A percentile compares a stretch with the other conserved stretches of the same genome.
These are phyloP conservation scores for Cherax quadricarinatus DNA, from an alignment of 1,140 invertebrate genomes.

Conservation along the genomic window DNA sequence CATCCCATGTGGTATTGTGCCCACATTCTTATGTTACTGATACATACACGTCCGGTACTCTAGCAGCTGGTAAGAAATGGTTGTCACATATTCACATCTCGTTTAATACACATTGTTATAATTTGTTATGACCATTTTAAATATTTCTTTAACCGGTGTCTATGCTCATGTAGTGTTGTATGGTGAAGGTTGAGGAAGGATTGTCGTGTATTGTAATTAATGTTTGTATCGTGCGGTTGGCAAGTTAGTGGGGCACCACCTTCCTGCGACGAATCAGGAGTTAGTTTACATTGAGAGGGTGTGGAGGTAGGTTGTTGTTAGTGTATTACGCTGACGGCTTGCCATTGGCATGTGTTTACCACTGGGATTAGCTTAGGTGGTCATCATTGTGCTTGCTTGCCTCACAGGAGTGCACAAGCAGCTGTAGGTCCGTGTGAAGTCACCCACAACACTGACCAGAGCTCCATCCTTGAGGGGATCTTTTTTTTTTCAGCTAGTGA, in stretches of 20 bases:
- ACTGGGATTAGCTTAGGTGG: not conserved
- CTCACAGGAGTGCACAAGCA: not conserved
- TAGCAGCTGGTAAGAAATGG: no score
- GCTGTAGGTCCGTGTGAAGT: not conserved
- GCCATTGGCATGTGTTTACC: constrained; percentile 1
- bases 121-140: no score
- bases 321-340: not conserved
- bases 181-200: not conserved
- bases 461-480: not conserved
- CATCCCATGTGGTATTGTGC: no score
- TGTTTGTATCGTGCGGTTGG: not conserved
- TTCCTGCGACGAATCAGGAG: not conserved
- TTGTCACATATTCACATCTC: no score
- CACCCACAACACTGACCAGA: not conserved
- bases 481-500: not conserved
- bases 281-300: constrained; percentile 16
- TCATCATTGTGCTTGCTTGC: not conserved
- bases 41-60: no score
- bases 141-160: no score
- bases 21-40: no score
- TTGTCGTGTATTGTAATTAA: not conserved
- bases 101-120: no score
- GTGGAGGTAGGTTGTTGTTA: not conserved
- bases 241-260: not conserved
- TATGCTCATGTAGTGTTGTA: not conserved